phyloP scores from a whole-genome alignment of 2,888 invertebrate genomes.

The Linnaemya tessellans region DNA sequence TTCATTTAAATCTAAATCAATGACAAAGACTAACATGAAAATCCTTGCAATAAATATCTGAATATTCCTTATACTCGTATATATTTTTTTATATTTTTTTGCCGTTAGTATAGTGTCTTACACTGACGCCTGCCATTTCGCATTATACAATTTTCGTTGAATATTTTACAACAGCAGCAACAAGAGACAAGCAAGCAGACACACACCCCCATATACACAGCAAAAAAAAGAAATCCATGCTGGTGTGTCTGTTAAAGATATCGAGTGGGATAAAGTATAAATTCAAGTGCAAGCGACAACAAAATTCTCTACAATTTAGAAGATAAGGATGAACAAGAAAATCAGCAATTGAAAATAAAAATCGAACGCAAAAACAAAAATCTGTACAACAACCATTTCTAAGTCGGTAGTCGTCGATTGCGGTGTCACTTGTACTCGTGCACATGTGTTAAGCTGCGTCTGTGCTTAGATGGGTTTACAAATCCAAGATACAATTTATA shows the following conservation, averaged over 20 bases:
- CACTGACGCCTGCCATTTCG: conserved; percentile 61
- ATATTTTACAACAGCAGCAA: conserved; percentile 38
- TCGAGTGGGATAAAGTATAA: conserved; percentile 62
- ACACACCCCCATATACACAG: conserved; percentile 5
- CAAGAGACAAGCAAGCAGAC: not conserved
- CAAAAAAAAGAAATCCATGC: not conserved
- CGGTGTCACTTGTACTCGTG: conserved; percentile 29
- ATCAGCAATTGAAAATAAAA: conserved; percentile 27
- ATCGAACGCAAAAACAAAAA: conserved; percentile 8
- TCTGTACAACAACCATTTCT: conserved; percentile 54
- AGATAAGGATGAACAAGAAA: conserved; percentile 9
- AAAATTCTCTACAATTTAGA: conserved; percentile 36
- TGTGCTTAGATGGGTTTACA: conserved; percentile 26
- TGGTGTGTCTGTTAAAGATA: conserved; percentile 10
- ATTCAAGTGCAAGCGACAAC: conserved; percentile 67
- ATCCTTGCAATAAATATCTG: conserved; percentile 58
- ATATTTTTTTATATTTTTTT: not conserved
- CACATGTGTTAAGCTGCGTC: conserved; percentile 51
- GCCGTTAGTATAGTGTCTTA: not conserved
- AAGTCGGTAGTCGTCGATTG: conserved; percentile 60
- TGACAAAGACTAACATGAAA: conserved; percentile 60
- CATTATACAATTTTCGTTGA: conserved; percentile 51
- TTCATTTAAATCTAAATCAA: conserved; percentile 53
- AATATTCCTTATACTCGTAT: conserved; percentile 3
- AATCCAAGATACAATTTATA: conserved; percentile 50